phyloP scores from a whole-genome alignment of 2,797 vertebrate genomes.

The Eurystomus glaucurus region DNA sequence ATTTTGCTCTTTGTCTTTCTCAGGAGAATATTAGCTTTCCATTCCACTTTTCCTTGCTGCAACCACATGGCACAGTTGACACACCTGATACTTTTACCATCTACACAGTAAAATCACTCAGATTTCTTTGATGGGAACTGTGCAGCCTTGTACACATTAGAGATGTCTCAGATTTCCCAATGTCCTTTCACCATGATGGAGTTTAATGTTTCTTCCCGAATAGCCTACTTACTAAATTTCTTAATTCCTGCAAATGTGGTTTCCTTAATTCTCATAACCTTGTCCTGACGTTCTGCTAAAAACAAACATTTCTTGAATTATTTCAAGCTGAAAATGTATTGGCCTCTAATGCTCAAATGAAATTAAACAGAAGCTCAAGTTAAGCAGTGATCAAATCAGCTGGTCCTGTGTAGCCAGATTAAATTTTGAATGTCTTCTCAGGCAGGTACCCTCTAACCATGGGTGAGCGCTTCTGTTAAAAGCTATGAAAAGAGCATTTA shows the following conservation, averaged over 20 bases:
- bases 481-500: neutral
- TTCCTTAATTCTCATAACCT: constrained; percentile 57
- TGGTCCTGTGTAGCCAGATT: neutral
- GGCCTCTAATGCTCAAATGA: neutral
- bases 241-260: constrained; percentile 27
- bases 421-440: neutral
- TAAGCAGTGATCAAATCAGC: constrained; percentile 28
- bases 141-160: constrained; percentile 7
- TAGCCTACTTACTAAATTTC: constrained; percentile 18
- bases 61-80: neutral
- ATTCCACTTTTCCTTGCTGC: neutral
- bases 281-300: constrained; percentile 5
- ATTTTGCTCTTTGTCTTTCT: neutral
- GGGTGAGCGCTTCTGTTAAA: neutral
- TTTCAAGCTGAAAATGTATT: constrained; percentile 57
- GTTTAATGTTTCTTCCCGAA: constrained; percentile 30
- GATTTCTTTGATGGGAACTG: constrained; percentile 33
- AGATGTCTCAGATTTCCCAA: constrained; percentile 38
- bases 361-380: constrained; percentile 50
- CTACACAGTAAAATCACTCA: constrained; percentile 12
- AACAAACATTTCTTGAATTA: constrained; percentile 31
- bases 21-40: neutral
- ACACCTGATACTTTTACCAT: neutral
- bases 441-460: neutral
- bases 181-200: neutral